A percentile compares a stretch with the other conserved stretches of the same genome.
phyloP scores from a whole-genome alignment of 2,797 vertebrate species.

The Xenopus petersii region DNA sequence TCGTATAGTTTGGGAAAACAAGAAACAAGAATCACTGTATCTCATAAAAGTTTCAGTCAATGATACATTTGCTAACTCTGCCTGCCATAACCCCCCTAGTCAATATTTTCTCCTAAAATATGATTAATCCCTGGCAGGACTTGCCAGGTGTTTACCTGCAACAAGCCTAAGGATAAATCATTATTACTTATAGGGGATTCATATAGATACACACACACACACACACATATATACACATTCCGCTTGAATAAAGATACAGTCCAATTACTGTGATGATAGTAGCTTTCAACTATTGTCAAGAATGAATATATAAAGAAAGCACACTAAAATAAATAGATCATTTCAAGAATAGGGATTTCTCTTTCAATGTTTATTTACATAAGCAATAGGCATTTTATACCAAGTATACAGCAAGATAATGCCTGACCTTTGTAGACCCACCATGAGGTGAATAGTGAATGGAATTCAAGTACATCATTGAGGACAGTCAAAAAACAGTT shows the following conservation, averaged over 20 bases:
- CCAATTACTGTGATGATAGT: constrained; percentile 19
- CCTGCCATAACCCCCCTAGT: too few species aligned
- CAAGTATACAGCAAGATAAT: constrained; percentile 41
- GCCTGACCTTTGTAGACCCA: constrained; percentile 33
- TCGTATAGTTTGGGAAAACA: too few species aligned
- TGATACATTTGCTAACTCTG: too few species aligned
- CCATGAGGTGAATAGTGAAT: constrained; percentile 19
- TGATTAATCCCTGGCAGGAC: too few species aligned
- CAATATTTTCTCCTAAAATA: too few species aligned
- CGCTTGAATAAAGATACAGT: background rate
- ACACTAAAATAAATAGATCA: constrained; percentile 28
- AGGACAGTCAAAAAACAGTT: constrained; percentile 37
- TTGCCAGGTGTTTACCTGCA: too few species aligned
- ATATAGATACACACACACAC: too few species aligned
- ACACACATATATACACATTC: too few species aligned
- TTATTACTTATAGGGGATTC: too few species aligned
- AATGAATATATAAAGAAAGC: constrained; percentile 14
- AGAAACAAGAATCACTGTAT: too few species aligned
- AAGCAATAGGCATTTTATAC: constrained; percentile 30
- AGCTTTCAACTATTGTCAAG: constrained; percentile 14
- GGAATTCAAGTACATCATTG: constrained; percentile 36
- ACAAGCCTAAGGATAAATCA: too few species aligned
- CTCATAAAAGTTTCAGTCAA: too few species aligned
- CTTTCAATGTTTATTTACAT: constrained; percentile 36
- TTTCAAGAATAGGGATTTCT: constrained; percentile 3